Conservation (phyloP, 2,113 vertebrate species). For the Neotoma lepida region DNA sequence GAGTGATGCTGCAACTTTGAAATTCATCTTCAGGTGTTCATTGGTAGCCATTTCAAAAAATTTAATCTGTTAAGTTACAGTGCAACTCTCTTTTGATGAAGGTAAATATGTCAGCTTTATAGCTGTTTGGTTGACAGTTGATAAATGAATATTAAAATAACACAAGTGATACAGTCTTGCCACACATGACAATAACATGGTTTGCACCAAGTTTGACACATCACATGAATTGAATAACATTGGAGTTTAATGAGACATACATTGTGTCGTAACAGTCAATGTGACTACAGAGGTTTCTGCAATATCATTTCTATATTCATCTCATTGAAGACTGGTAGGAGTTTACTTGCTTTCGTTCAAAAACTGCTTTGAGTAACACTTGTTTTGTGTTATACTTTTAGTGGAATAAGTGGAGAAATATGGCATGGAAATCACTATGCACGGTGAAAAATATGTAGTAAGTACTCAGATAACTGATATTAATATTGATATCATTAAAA, state of each 20-base stretch:
- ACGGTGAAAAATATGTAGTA: background rate
- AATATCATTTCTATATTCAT: slow-evolving; percentile 6
- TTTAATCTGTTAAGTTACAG: background rate
- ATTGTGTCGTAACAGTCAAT: background rate
- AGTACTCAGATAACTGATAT: background rate
- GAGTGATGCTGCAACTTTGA: background rate
- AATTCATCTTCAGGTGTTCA: background rate
- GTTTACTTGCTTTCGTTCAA: background rate
- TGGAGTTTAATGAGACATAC: background rate
- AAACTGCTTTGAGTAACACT: background rate
- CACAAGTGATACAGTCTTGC: background rate
- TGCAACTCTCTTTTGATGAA: background rate
- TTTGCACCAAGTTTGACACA: background rate
- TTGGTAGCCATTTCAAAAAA: background rate
- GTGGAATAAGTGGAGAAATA: background rate
- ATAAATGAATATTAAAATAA: slow-evolving; percentile 12
- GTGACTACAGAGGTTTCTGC: slow-evolving; percentile 9
- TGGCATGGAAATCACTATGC: background rate
- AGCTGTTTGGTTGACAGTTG: background rate
- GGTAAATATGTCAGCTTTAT: background rate
- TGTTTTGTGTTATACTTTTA: background rate
- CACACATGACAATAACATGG: background rate
- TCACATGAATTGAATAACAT: background rate
- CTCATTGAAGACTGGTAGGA: background rate
- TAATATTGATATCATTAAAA: background rate